Base-by-base conservation (phyloP, 2,888 invertebrate species). In the Celastrina argiolus region DNA sequence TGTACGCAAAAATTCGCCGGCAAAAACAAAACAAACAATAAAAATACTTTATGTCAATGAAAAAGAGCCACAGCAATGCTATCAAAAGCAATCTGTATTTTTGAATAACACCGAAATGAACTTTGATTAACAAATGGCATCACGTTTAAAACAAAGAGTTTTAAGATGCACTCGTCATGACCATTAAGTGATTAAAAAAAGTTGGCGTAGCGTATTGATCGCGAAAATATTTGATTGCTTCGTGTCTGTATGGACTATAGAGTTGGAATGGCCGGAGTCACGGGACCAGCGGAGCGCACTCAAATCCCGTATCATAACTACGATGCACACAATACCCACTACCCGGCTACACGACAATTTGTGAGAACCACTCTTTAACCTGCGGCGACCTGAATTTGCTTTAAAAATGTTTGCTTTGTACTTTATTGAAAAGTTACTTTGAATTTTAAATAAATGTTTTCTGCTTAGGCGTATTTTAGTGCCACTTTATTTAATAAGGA, bases 351-450 rank as follows among this genome's bases (percentile, higher is more conserved):
- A 61, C 22, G 39, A 66, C 58, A 63, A 41, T 66, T 66, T 51
- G 64, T 51, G 36, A 31, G 51, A 66, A 66, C 58, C 58, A 45
- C 64, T 65, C 66, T 64, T 66, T 67, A 66, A 67, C 67, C 67
- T 66, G 68, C 71, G 66, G 69, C 69, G 68, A 69, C 70, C 69
- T 68, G 67, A 70, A 69, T 71, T 64, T 69, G 68, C 69, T 71
- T 71, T 68, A 65, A 68, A 64, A 34, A 51, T 64, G 36, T 64
- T 64, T 56, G 41, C 58, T 65, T 65, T 65, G 65, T 58, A 36
- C 59, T 59, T 36, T 61, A 61, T 61, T 61, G 36, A 61, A 59
- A 61, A 61, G 61, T 36, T 36, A 39, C 61, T 61, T 61, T 61
- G 22, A 59, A 61, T 61, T 61, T 34, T 61, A 39, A 36, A 39